These are phyloP conservation scores for Mionectes macconnelli DNA, from an alignment of 2,113 vertebrate genomes.

Conservation along the genomic window DNA sequence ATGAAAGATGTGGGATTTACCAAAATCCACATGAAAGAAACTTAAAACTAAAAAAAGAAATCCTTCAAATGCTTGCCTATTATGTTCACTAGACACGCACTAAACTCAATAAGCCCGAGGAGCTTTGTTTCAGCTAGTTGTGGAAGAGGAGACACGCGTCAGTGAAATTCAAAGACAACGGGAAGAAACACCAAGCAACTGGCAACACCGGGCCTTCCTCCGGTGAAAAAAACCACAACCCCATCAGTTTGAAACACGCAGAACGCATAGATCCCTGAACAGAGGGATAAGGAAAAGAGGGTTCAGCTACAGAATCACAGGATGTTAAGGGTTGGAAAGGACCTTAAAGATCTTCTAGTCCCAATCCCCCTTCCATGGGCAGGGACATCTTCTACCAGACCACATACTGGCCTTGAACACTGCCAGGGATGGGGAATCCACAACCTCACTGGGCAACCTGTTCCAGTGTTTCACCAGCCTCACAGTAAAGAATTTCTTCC, in stretches of 20 bases:
- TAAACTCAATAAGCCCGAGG: neutral
- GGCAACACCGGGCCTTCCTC: neutral
- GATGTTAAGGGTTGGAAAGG: neutral
- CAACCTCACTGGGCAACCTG: neutral
- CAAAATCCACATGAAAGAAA: neutral
- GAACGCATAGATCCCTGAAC: neutral
- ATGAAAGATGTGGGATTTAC: fast-evolving
- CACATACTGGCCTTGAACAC: neutral
- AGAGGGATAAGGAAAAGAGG: too few relatives aligned
- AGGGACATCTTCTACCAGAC: neutral
- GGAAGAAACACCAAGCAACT: neutral
- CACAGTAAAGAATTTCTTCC: neutral
- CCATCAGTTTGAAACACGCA: neutral
- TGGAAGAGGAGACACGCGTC: neutral
- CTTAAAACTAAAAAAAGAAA: neutral
- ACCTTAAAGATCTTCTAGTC: neutral
- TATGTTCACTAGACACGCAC: fast-evolving
- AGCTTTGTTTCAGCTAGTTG: neutral
- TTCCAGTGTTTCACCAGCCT: neutral
- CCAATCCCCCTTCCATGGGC: neutral
- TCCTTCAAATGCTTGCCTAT: neutral
- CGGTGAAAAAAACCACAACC: neutral
- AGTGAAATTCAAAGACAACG: neutral
- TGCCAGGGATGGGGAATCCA: neutral
- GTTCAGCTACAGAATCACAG: neutral